Conservation (phyloP, 2,888 invertebrate species). For the Trachelus troglodyta region DNA sequence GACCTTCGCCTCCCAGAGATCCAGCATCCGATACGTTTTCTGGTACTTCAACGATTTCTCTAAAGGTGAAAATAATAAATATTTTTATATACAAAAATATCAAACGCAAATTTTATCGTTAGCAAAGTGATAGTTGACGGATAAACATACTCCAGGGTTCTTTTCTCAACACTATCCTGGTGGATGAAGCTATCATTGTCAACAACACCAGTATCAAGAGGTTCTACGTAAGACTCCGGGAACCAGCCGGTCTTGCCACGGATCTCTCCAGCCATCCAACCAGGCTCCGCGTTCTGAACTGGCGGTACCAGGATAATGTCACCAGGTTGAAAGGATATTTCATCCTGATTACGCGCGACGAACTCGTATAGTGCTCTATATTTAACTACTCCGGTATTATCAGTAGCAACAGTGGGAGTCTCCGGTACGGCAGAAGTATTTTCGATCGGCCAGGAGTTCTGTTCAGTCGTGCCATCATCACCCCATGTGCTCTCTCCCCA, state of each 20-base stretch:
- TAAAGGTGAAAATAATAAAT: slow-evolving; percentile 47
- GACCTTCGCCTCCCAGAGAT: slow-evolving; percentile 61
- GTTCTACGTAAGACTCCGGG: slow-evolving; percentile 94
- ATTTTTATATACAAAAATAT: background rate
- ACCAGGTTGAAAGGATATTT: slow-evolving; percentile 92
- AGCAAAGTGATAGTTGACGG: background rate
- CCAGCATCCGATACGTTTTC: slow-evolving; percentile 70
- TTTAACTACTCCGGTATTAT: slow-evolving; percentile 70
- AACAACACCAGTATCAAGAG: slow-evolving; percentile 69
- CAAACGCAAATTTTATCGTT: background rate
- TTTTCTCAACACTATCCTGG: slow-evolving; percentile 59
- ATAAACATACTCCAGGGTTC: slow-evolving; percentile 69
- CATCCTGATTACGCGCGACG: slow-evolving; percentile 90
- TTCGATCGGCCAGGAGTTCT: slow-evolving; percentile 52
- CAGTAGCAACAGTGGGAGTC: slow-evolving; percentile 51
- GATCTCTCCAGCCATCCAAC: slow-evolving; percentile 96
- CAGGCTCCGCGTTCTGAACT: slow-evolving; percentile 91
- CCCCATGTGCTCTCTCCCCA: slow-evolving; percentile 77
- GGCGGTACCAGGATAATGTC: slow-evolving; percentile 87
- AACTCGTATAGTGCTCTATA: slow-evolving; percentile 96
- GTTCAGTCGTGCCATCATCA: slow-evolving; percentile 59
- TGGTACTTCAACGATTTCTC: slow-evolving; percentile 81
- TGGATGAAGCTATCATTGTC: slow-evolving; percentile 63
- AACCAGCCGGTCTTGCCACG: slow-evolving; percentile 95
- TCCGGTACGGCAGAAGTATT: slow-evolving; percentile 43